Base-by-base conservation (phyloP, 2,797 vertebrate species). In the Hyperoplus immaculatus region DNA sequence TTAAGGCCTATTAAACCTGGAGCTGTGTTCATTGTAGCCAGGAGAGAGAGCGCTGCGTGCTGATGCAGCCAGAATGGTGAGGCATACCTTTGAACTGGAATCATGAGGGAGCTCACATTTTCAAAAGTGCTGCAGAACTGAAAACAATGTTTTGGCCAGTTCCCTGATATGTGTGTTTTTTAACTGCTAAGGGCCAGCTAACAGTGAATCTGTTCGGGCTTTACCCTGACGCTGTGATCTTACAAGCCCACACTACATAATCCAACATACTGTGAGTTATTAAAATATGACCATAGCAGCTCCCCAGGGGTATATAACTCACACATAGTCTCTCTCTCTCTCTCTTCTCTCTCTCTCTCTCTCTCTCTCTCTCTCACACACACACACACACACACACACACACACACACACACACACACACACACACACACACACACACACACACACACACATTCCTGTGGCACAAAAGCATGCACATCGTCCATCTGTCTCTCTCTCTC, bases 1-100 rank as follows among this genome's bases (percentile, higher is more conserved):
- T 93, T 94, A 93, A 93, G 91, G 89, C 89, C 92, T 90, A 93
- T 95, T 93, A 95, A 94, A 95, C 90, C 92, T 92, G 86, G 78
- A 92, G 90, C 92, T 89, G 89, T 84, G 86, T 77, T 90, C 83
- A 84, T 90, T 88, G 90, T 89, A 88, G 90, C 86, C 58, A 43
- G 69, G 80, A 89, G 86, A 89, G 85, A 86, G 87, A 78, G 77
- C 61, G 18, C 65, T 76, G 88, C 82, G 62, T 93, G 91, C 91
- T 91, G 88, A 93, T 92, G 90, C 91, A 89, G 92, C 93, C 92
- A 92, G 89, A 93, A 94, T 78, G 85, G 75, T 55, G 68, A 77
- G 82, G 78, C 81, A 80, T 92, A 94, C 92, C 94, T 95, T 94
- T 95, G 93, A 95, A 94, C 94, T 93, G 88, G 82, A 94, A 88